These are phyloP conservation scores for Scalopus aquaticus DNA, from an alignment of 2,113 vertebrate species.

Conservation along the genomic window DNA sequence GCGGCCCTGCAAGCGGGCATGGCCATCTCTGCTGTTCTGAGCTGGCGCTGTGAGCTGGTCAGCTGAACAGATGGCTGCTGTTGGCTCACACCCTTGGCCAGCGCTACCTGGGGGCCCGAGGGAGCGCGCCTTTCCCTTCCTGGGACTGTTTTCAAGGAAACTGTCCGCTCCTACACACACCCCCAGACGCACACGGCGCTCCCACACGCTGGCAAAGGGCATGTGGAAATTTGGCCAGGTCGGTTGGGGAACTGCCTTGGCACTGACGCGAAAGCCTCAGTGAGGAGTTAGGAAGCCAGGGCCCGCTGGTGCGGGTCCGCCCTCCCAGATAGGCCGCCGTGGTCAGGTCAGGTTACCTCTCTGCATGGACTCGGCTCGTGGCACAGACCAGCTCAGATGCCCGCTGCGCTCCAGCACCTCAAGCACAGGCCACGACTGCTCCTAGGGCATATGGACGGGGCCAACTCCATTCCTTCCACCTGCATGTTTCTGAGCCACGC, in stretches of 20 bases:
- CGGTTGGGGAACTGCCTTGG: neutral
- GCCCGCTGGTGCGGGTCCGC: neutral
- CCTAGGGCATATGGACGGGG: neutral
- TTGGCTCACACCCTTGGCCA: neutral
- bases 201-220: neutral
- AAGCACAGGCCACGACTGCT: neutral
- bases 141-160: neutral
- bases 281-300: neutral
- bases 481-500: neutral
- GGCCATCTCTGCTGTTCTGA: neutral
- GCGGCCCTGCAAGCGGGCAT: neutral
- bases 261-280: neutral
- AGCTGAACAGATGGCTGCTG: neutral
- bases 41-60: neutral
- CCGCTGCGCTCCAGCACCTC: neutral
- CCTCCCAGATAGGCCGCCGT: neutral
- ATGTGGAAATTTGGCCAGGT: slow-evolving; percentile 1
- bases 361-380: neutral
- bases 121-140: neutral
- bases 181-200: neutral
- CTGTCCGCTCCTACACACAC: neutral
- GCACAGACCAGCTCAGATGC: neutral
- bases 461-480: neutral
- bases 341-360: neutral
- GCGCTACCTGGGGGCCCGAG: neutral